These are phyloP conservation scores for Drosophila truncata DNA, from an alignment of 1,140 invertebrate species.

Conservation along the genomic window DNA sequence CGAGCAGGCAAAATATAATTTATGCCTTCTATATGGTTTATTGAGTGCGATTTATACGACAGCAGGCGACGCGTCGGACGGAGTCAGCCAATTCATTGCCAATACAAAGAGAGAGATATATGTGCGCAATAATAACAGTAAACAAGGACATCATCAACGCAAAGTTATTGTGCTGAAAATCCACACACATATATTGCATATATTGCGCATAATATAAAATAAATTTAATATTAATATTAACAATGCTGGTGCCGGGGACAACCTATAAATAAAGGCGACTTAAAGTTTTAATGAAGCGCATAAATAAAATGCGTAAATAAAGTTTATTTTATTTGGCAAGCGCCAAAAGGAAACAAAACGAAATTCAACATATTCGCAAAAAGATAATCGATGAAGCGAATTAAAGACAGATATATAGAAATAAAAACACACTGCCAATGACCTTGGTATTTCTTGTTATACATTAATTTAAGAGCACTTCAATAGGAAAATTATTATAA, in stretches of 20 bases:
- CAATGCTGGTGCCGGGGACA: conserved; percentile 38
- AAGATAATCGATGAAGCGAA: conserved; percentile 16
- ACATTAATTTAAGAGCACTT: too few species aligned
- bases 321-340: conserved; percentile 71
- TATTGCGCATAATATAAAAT: conserved; percentile 50
- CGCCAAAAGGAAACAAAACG: conserved; percentile 1
- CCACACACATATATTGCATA: conserved; percentile 18
- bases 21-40: conserved; percentile 79
- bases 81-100: conserved; percentile 63
- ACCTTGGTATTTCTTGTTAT: too few species aligned
- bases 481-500: too few species aligned
- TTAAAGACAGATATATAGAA: not conserved
- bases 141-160: conserved; percentile 44
- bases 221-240: conserved; percentile 78
- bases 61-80: conserved; percentile 60
- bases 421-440: not conserved
- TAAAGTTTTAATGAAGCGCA: conserved; percentile 82
- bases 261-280: conserved; percentile 71
- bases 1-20: conserved; percentile 76
- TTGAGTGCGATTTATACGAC: conserved; percentile 82
- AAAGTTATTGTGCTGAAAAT: conserved; percentile 47
- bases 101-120: conserved; percentile 51
- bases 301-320: conserved; percentile 80
- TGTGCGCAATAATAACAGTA: conserved; percentile 51
- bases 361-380: conserved; percentile 13